Conservation (phyloP, 2,888 invertebrate species). For the Cryptus viduatorius region DNA sequence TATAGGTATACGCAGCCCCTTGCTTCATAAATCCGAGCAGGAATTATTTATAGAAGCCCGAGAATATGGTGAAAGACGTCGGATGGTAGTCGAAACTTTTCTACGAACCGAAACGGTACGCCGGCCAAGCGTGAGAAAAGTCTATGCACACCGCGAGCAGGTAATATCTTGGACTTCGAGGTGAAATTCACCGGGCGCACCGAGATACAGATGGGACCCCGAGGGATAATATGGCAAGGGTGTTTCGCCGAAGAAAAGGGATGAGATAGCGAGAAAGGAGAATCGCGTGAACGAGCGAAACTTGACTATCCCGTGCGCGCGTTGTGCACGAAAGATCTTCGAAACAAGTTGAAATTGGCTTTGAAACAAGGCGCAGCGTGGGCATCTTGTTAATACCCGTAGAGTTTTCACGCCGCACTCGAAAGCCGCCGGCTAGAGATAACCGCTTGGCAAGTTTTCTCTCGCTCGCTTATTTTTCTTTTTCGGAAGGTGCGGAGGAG, state of each 20-base stretch:
- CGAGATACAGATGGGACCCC: constrained; percentile 22
- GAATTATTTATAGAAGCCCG: constrained; percentile 80
- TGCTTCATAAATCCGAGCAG: constrained; percentile 79
- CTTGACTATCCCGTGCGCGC: constrained; percentile 44
- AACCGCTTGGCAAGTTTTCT: constrained; percentile 67
- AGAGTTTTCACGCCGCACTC: constrained; percentile 60
- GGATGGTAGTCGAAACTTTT: constrained; percentile 59
- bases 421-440: constrained; percentile 53
- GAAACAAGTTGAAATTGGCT: constrained; percentile 68
- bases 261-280: constrained; percentile 1
- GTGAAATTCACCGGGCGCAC: constrained; percentile 40
- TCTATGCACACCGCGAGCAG: constrained; percentile 64
- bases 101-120: constrained; percentile 14
- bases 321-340: constrained; percentile 54
- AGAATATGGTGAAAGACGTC: constrained; percentile 71
- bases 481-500: constrained; percentile 14
- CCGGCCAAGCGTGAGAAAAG: constrained; percentile 68
- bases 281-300: constrained; percentile 44
- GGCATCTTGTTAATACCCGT: constrained; percentile 65
- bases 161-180: constrained; percentile 69
- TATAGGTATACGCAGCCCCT: not conserved
- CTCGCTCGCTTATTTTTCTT: constrained; percentile 56
- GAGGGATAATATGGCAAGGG: constrained; percentile 26
- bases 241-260: constrained; percentile 28
- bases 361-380: constrained; percentile 64